These are phyloP conservation scores for Prunella himalayana DNA, from an alignment of 2,113 vertebrate genomes.

Conservation along the genomic window DNA sequence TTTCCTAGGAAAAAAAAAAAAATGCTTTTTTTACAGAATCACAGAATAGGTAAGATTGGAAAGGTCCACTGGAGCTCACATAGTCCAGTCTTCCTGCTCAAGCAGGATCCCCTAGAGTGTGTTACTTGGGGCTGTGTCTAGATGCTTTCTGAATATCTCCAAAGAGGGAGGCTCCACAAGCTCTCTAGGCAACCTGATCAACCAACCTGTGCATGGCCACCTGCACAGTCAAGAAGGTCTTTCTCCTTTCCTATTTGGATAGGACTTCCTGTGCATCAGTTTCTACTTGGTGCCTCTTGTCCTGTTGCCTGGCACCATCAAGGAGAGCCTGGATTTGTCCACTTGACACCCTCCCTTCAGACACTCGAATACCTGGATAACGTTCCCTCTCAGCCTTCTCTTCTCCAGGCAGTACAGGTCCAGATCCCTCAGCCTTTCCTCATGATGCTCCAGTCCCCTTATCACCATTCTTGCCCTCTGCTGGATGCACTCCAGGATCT, in stretches of 20 bases:
- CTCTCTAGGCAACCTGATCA: not conserved
- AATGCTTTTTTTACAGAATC: not conserved
- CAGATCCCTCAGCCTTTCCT: not conserved
- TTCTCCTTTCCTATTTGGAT: not conserved
- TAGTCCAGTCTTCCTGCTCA: not conserved
- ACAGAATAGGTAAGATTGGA: not conserved
- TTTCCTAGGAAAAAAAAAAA: not conserved
- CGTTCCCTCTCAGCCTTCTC: not conserved
- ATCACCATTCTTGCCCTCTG: not conserved
- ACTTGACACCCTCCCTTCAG: not conserved
- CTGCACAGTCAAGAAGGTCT: not conserved
- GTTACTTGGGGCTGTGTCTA: not conserved
- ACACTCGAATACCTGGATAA: accelerated
- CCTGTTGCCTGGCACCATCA: not conserved
- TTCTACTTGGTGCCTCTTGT: not conserved
- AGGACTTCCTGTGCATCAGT: not conserved
- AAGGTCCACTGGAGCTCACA: not conserved
- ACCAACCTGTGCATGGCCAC: not conserved
- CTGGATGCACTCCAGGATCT: not conserved
- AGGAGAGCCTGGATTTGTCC: not conserved
- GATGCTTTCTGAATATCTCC: not conserved
- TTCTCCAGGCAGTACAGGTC: not conserved
- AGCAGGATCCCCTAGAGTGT: not conserved
- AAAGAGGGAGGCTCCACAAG: not conserved
- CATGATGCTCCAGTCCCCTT: not conserved